Conservation (phyloP, 1,140 invertebrate species). For the Vanessa atalanta region DNA sequence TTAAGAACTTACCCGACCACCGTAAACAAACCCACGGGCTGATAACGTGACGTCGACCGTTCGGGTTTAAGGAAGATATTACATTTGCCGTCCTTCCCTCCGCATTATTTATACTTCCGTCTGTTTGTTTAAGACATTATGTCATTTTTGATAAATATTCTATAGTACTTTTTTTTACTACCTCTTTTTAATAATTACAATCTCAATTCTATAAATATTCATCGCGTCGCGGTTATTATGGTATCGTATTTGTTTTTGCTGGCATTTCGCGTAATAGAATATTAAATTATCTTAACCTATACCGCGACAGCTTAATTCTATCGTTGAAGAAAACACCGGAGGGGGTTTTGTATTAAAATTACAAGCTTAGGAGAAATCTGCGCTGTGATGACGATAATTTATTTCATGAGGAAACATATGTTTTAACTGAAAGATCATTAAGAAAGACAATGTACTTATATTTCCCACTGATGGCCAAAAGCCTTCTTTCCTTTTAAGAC, state of each 20-base stretch:
- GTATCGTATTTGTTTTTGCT: slow-evolving; percentile 22
- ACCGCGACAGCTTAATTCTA: slow-evolving; percentile 34
- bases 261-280: slow-evolving; percentile 37
- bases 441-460: too few relatives aligned
- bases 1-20: not conserved
- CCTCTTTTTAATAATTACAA: slow-evolving; percentile 7
- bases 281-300: slow-evolving; percentile 36
- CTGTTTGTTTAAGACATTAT: slow-evolving; percentile 25
- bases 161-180: not conserved
- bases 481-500: too few relatives aligned
- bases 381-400: slow-evolving; percentile 15
- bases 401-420: not conserved
- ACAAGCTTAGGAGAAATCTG: slow-evolving; percentile 14
- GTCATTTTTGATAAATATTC: slow-evolving; percentile 8
- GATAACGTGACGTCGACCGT: slow-evolving; percentile 17
- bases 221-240: slow-evolving; percentile 21
- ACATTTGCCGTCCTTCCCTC: slow-evolving; percentile 20
- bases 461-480: too few relatives aligned
- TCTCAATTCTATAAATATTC: slow-evolving; percentile 23
- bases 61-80: slow-evolving; percentile 18
- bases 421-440: too few relatives aligned
- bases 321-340: slow-evolving; percentile 30
- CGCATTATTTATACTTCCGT: slow-evolving; percentile 9
- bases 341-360: slow-evolving; percentile 31
- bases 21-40: slow-evolving; percentile 14